Percentiles rank a stretch among this genome's conserved stretches.
Conservation (phyloP, 2,888 invertebrate genomes). For the Aporophyla lueneburgensis region DNA sequence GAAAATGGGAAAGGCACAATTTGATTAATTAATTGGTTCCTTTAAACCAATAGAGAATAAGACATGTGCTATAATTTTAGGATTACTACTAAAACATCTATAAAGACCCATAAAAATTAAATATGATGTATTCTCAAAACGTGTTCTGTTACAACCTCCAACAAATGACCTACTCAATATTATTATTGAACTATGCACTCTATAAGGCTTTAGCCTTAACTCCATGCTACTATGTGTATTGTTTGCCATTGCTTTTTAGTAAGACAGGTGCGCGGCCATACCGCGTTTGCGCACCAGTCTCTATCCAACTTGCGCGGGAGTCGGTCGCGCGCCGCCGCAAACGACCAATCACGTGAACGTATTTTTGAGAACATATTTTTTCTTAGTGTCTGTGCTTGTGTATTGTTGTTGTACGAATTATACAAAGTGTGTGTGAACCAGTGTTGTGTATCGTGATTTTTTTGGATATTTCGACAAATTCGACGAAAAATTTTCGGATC, state of each 20-base stretch:
- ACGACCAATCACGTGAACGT: slow-evolving; percentile 66
- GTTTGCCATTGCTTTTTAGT: slow-evolving; percentile 88
- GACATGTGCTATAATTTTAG: neutral
- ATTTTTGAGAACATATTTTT: slow-evolving; percentile 55
- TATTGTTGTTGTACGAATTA: slow-evolving; percentile 35
- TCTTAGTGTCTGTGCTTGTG: slow-evolving; percentile 50
- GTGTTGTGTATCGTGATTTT: slow-evolving; percentile 60
- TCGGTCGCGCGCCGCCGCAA: slow-evolving; percentile 71
- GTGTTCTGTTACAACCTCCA: slow-evolving; percentile 41
- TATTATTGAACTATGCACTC: slow-evolving; percentile 66
- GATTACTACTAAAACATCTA: neutral
- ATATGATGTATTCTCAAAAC: slow-evolving; percentile 36
- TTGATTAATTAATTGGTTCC: neutral
- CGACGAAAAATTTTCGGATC: slow-evolving; percentile 60
- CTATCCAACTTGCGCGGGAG: slow-evolving; percentile 81
- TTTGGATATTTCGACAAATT: slow-evolving; percentile 69
- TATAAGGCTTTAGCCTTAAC: slow-evolving; percentile 62
- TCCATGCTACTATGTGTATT: slow-evolving; percentile 75
- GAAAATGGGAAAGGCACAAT: neutral
- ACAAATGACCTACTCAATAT: slow-evolving; percentile 66
- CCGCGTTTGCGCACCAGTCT: slow-evolving; percentile 81
- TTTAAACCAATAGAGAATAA: neutral
- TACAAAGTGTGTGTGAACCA: slow-evolving; percentile 60
- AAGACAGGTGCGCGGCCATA: slow-evolving; percentile 82
- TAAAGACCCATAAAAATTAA: slow-evolving; percentile 13